Conservation (phyloP, 2,797 vertebrate species). For the Meriones psammophilus region DNA sequence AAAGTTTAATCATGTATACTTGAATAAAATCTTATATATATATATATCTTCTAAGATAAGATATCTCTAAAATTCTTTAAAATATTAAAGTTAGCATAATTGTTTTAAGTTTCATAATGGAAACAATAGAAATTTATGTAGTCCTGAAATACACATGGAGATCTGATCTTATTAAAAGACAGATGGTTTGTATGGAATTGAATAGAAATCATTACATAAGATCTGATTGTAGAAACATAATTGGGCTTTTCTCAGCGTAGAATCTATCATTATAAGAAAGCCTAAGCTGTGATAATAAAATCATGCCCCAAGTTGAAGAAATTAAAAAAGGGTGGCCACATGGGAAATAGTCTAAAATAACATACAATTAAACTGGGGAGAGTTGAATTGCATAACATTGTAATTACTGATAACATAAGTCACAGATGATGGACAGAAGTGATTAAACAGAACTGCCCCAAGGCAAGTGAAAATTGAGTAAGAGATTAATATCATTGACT, state of each 20-base stretch:
- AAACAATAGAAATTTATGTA: conserved; percentile 8
- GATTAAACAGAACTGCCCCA: conserved; percentile 54
- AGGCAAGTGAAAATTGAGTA: conserved; percentile 32
- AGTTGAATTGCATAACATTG: conserved; percentile 50
- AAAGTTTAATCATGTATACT: background rate
- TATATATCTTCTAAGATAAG: background rate
- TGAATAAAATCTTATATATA: conserved; percentile 3
- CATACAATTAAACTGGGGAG: conserved; percentile 30
- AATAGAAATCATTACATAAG: background rate
- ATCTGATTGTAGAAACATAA: background rate
- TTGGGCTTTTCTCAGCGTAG: background rate
- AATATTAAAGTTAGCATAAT: background rate
- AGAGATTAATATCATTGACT: conserved; percentile 7
- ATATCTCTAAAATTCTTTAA: background rate
- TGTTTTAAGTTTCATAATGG: conserved; percentile 8
- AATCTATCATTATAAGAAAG: background rate
- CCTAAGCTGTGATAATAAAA: conserved; percentile 1
- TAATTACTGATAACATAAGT: conserved; percentile 55
- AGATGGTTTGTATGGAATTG: background rate
- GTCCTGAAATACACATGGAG: background rate
- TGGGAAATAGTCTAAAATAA: conserved; percentile 54
- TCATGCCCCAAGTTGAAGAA: background rate
- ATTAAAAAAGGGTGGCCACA: background rate
- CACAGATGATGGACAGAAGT: background rate
- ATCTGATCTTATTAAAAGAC: background rate